Evolutionary conservation across 2,888 invertebrate genomes (phyloP).

Genomic region (Marronus borbonicus): DNA sequence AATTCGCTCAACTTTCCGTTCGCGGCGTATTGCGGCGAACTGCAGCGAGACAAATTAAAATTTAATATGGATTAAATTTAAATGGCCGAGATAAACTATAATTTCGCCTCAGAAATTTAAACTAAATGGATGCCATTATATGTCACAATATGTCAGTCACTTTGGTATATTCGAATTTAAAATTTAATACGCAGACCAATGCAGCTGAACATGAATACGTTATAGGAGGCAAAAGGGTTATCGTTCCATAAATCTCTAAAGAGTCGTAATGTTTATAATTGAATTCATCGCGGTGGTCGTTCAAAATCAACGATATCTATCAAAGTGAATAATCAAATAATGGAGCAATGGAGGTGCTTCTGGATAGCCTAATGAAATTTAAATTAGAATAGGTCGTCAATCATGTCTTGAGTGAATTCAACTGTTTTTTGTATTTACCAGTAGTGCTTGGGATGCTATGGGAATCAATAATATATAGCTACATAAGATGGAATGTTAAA

Average conservation of each 20-base stretch:
- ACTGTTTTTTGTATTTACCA: too few relatives aligned
- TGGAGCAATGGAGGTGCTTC: too few relatives aligned
- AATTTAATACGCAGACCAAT: conserved; percentile 12
- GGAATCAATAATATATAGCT: too few relatives aligned
- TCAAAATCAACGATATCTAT: conserved; percentile 7
- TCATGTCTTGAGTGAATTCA: too few relatives aligned
- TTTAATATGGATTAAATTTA: conserved; percentile 27
- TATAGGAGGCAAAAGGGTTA: conserved; percentile 7
- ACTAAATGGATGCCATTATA: conserved; percentile 15
- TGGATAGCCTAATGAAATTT: too few relatives aligned
- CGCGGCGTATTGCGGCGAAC: neutral
- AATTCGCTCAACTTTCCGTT: conserved; percentile 9
- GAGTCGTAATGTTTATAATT: conserved; percentile 9
- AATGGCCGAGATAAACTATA: conserved; percentile 25
- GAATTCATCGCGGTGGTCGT: neutral
- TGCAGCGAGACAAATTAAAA: conserved; percentile 10
- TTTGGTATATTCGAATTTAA: conserved; percentile 19
- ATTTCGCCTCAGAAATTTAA: conserved; percentile 29
- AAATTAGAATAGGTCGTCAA: too few relatives aligned
- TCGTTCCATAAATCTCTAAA: conserved; percentile 6
- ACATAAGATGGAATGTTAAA: too few relatives aligned
- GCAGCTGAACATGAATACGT: conserved; percentile 23
- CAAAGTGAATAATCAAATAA: neutral
- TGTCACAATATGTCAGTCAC: conserved; percentile 33
- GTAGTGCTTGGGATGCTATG: too few relatives aligned